Evolutionary conservation across 2,113 vertebrate genomes (phyloP).

Genomic region (Rhinopomastus cyanomelas): DNA sequence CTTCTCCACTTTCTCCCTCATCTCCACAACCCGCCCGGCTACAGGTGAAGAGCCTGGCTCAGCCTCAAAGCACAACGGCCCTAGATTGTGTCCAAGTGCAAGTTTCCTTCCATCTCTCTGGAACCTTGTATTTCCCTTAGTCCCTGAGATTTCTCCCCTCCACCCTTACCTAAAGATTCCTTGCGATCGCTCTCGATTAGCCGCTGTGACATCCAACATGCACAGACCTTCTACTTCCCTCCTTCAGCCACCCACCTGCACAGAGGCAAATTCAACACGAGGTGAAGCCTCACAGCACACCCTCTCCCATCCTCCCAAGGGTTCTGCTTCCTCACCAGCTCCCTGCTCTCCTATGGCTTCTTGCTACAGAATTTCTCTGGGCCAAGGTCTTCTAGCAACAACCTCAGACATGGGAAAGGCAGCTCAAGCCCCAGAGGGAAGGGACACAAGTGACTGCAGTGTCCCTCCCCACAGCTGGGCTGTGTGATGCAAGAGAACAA

Average conservation of each 20-base stretch:
- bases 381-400: constrained; percentile 38
- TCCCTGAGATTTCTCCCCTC: constrained; percentile 43
- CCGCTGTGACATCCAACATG: not conserved
- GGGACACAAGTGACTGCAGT: not conserved
- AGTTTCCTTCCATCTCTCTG: not conserved
- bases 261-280: not conserved
- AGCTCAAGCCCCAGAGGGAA: not conserved
- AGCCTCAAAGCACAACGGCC: not conserved
- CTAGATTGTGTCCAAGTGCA: constrained; percentile 2
- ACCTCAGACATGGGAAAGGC: not conserved
- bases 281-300: not conserved
- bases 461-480: not conserved
- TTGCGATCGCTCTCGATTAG: not conserved
- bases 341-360: constrained; percentile 32
- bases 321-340: not conserved
- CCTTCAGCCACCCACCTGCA: not conserved
- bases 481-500: constrained; percentile 35
- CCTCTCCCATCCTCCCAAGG: not conserved
- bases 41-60: not conserved
- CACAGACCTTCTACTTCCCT: constrained; percentile 19
- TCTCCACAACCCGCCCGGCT: not conserved
- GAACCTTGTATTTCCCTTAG: constrained; percentile 10
- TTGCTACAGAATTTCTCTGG: constrained; percentile 60
- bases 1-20: not conserved
- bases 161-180: not conserved